Base-by-base conservation (phyloP, 2,113 vertebrate species). In the Piaya cayana region DNA sequence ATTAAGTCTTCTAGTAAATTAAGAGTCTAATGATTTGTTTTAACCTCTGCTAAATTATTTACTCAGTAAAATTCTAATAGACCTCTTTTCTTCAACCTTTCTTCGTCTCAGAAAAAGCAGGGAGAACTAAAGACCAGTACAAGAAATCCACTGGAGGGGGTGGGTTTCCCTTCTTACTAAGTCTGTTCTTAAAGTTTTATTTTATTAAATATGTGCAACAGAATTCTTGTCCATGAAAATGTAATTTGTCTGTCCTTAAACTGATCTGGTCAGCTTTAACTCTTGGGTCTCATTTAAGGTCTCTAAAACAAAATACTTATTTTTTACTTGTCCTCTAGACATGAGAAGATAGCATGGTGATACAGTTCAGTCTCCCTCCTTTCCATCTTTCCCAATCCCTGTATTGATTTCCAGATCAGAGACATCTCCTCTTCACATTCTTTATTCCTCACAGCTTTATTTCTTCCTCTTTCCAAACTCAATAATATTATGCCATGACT, bases 151-250 rank as follows among this genome's bases (percentile, higher is more conserved):
- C 25, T 55, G 36, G 15, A 16, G 15, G 26, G 27, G 26, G 26
- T 13, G 14, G 45, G 6, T 4, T 30, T 71, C 1, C 7, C 4
- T 4, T 6, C 22, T 5, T 4, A 3, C 10, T 23, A 15, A 47
- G 23, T 26, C 39, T 82, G 4, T 60, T 90, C 55, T 64, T 64
- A 30, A 72, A 36, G 25, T 77, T 63, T 83, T 12, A 59, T 63
- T 88, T 88, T 4, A 82, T 77, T 72, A 53, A 84, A 49, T 75
- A 20, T 39, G 11, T 63, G 30, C 43, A 67, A 63, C n/a, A 77
- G 42, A 63, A 37, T 62, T 90, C 52, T 81, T 56, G 62, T 71
- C 63, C 90, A 53, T 29, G 18, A 49, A 55, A 64, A 58, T 74
- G 10, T 55, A 74, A 63, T 55, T 84, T 55, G 22, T 72, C 32